Percentiles rank a stretch among this genome's conserved stretches.
These are phyloP conservation scores for Sphaeramia orbicularis DNA, from an alignment of 2,797 vertebrate genomes.

Conservation along the genomic window DNA sequence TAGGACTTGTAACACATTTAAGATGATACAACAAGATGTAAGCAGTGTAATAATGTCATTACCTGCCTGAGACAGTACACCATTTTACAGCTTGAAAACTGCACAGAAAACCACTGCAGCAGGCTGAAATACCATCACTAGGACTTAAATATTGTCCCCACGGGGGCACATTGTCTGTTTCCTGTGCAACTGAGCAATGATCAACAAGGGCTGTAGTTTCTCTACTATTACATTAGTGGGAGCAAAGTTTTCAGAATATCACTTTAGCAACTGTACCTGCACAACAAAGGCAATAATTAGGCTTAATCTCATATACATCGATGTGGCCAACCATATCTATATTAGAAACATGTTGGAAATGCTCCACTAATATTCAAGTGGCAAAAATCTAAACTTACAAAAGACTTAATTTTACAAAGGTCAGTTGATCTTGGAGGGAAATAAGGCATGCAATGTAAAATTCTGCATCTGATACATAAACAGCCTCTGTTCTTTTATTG, in stretches of 20 bases:
- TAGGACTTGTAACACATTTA: slow-evolving; percentile 47
- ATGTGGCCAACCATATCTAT: not conserved
- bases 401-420: no score
- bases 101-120: slow-evolving; percentile 58
- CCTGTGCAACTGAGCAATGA: slow-evolving; percentile 37
- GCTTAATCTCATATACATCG: slow-evolving; percentile 3
- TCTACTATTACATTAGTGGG: slow-evolving; percentile 26
- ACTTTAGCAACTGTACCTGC: slow-evolving; percentile 11
- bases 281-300: slow-evolving; percentile 3
- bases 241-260: slow-evolving; percentile 30
- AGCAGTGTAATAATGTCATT: slow-evolving; percentile 56
- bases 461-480: no score
- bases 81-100: slow-evolving; percentile 58
- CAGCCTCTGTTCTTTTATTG: no score
- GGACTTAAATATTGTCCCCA: slow-evolving; percentile 58
- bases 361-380: no score
- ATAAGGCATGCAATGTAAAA: no score
- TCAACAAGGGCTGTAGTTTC: slow-evolving; percentile 43
- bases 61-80: slow-evolving; percentile 52
- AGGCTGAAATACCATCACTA: slow-evolving; percentile 58
- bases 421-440: no score
- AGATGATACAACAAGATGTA: slow-evolving; percentile 63
- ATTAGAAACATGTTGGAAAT: no score
- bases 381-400: no score
- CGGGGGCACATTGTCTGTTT: slow-evolving; percentile 51